A percentile compares a stretch with the other conserved stretches of the same genome.
Evolutionary conservation across 2,113 vertebrate species (phyloP).

Genomic region (Phaethornis superciliosus): DNA sequence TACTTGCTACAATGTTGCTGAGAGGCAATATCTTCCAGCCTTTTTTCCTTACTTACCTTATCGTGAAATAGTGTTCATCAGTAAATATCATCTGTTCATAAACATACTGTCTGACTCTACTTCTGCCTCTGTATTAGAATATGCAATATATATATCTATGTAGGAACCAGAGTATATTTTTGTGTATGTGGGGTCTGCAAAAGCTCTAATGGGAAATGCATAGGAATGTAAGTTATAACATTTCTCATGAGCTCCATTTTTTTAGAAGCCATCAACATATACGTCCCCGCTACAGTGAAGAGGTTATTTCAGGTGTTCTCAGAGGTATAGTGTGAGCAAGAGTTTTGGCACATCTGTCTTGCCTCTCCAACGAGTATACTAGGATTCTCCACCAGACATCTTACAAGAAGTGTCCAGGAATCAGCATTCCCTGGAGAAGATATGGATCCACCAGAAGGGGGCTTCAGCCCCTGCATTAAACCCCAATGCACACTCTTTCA

Average conservation of each 20-base stretch:
- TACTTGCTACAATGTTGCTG: neutral
- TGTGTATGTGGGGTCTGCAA: neutral
- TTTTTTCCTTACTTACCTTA: neutral
- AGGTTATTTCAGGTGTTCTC: neutral
- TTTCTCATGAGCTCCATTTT: neutral
- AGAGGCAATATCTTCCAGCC: neutral
- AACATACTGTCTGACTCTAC: neutral
- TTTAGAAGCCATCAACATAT: fast-evolving
- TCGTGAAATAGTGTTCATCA: neutral
- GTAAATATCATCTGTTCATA: neutral
- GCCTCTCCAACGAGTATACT: neutral
- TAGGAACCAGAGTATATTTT: neutral
- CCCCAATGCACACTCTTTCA: neutral
- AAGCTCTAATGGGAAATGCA: neutral
- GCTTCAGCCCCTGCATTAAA: neutral
- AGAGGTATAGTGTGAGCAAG: neutral
- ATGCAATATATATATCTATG: neutral
- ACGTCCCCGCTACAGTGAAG: neutral
- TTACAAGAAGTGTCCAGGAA: neutral
- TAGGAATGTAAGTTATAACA: neutral
- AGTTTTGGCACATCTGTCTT: neutral
- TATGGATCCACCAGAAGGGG: neutral
- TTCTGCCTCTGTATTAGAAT: neutral
- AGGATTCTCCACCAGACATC: neutral
- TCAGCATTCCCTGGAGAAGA: neutral